Base-by-base conservation (phyloP, 2,888 invertebrate species). In the Lysandra coridon region DNA sequence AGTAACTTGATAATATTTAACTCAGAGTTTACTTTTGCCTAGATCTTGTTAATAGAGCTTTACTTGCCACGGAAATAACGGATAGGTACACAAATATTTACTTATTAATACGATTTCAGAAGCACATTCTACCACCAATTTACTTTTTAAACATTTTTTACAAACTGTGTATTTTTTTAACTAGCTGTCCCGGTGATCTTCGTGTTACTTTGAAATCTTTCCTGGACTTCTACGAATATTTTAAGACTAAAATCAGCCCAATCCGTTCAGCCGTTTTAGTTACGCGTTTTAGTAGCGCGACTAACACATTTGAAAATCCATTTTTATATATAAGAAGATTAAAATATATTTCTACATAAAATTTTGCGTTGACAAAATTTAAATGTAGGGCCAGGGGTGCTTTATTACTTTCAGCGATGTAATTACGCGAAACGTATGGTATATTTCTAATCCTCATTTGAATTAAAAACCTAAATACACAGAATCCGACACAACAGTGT, bases 401-500 rank as follows among this genome's bases (percentile, higher is more conserved):
- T 75, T 77, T 79, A 81, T 62, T 79, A 81, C 79, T 79, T 80
- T 81, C 83, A 82, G 44, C 75, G 79, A 80, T 79, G 82, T 82
- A 83, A 84, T 83, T 84, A 82, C 81, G 83, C 79, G 64, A 80
- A 80, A 82, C 78, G 77, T 80, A 79, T 79, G 80, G 81, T 81
- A 79, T 84, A 84, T 84, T 85, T 82, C 83, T 84, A 84, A 84
- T 83, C 84, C 87, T 88, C 85, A 89, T 91, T 91, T 90, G 88
- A 90, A 92, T 91, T 87, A 89, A 89, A 90, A 86, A 84, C 85
- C 83, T 82, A 85, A 86, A 86, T 85, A 88, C 86, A 88, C 86
- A 87, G 86, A 88, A 89, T 89, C 84, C 84, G 87, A 89, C 88
- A 88, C 85, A 88, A 87, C 88, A 87, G 91, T 89, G 92, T 90